Conservation (phyloP, 2,797 vertebrate genomes). For the Emys orbicularis region DNA sequence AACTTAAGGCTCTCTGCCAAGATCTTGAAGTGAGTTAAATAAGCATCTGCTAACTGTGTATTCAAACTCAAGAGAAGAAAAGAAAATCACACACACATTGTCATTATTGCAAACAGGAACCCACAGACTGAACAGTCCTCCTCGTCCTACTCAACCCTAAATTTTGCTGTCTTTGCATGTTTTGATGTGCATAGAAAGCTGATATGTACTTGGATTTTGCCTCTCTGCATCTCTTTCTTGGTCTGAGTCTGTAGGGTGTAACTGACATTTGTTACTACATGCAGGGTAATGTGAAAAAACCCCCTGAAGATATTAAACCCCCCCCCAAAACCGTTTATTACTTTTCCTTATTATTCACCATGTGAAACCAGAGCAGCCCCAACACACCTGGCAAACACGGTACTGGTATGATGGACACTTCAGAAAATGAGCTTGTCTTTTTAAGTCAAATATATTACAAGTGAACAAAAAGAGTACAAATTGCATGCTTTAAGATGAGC, state of each 20-base stretch:
- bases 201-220: neutral
- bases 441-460: neutral
- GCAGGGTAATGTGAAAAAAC: neutral
- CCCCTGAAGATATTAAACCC: neutral
- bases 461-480: neutral
- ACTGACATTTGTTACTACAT: neutral
- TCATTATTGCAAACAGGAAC: neutral
- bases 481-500: neutral
- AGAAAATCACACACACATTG: accelerated
- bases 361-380: neutral
- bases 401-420: neutral
- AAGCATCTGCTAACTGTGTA: constrained; percentile 36
- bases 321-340: neutral
- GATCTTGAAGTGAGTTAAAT: constrained; percentile 40
- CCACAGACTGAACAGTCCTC: accelerated
- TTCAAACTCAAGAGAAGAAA: neutral
- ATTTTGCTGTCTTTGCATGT: neutral
- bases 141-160: accelerated
- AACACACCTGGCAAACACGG: constrained; percentile 28
- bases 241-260: neutral
- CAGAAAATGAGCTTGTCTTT: constrained; percentile 1
- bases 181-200: neutral
- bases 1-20: constrained; percentile 53
- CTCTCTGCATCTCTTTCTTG: neutral
- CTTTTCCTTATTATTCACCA: neutral